A percentile compares a stretch with the other conserved stretches of the same genome.
Evolutionary conservation across 2,888 invertebrate species (phyloP).

Genomic region (Amiota mariae): DNA sequence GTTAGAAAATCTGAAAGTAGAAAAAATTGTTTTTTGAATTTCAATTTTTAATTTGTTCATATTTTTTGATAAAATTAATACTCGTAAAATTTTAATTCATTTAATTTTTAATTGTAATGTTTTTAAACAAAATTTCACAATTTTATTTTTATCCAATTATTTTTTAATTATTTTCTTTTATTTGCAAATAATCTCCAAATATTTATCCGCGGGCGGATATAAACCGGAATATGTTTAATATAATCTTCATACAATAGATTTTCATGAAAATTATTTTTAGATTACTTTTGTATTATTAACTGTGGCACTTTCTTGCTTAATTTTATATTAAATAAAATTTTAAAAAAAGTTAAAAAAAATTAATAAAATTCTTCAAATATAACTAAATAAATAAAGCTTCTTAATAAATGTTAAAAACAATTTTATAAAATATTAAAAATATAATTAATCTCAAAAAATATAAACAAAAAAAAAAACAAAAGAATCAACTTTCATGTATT

Average conservation of each 20-base stretch:
- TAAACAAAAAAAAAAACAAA: no score
- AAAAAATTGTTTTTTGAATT: no score
- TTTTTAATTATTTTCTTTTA: background rate
- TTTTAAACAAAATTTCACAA: background rate
- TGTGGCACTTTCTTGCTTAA: no score
- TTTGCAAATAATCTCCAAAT: background rate
- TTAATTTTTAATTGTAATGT: background rate
- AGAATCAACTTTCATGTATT: no score
- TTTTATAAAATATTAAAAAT: background rate
- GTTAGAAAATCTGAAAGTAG: no score
- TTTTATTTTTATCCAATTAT: background rate
- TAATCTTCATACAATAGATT: background rate
- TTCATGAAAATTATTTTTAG: no score
- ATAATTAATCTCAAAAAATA: no score
- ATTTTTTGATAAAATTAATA: no score
- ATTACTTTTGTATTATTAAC: no score
- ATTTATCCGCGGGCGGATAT: slow-evolving; percentile 29
- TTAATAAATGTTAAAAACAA: slow-evolving; percentile 1
- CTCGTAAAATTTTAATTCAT: no score
- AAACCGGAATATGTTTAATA: slow-evolving; percentile 7
- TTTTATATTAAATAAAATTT: background rate
- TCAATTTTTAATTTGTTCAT: no score
- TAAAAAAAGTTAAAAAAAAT: no score
- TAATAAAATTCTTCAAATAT: background rate
- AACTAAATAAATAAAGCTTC: background rate